These are phyloP conservation scores for Cebidichthys violaceus DNA, from an alignment of 2,113 vertebrate species.

Conservation along the genomic window DNA sequence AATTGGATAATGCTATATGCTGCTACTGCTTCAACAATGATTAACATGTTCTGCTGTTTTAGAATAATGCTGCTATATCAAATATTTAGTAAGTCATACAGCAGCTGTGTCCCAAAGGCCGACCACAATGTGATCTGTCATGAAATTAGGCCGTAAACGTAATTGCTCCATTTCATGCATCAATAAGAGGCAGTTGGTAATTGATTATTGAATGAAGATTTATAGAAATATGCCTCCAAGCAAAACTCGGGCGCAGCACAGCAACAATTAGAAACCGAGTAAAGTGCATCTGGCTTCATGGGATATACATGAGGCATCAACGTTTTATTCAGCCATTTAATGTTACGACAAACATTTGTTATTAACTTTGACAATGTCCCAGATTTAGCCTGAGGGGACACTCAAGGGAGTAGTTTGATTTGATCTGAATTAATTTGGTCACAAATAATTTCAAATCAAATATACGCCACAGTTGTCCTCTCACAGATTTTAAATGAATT, in stretches of 20 bases:
- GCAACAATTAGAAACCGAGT: conserved; percentile 30
- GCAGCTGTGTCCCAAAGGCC: conserved; percentile 58
- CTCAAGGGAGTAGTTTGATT: conserved; percentile 22
- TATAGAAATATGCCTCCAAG: conserved; percentile 51
- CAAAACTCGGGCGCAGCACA: conserved; percentile 26
- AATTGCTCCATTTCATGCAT: conserved; percentile 71
- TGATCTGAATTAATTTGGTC: conserved; percentile 44
- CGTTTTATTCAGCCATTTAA: conserved; percentile 56
- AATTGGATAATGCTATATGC: neutral
- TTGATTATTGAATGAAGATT: conserved; percentile 55
- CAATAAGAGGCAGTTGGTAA: conserved; percentile 58
- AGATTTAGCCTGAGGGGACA: conserved; percentile 39
- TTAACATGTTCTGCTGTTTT: conserved; percentile 33
- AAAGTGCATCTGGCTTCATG: conserved; percentile 23
- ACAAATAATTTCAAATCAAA: conserved; percentile 42
- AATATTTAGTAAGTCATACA: conserved; percentile 47
- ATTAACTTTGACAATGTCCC: conserved; percentile 41
- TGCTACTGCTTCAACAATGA: conserved; percentile 10
- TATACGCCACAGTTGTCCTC: neutral
- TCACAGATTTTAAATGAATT: neutral
- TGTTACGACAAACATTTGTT: conserved; percentile 41
- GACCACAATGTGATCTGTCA: conserved; percentile 49
- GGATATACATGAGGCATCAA: conserved; percentile 51
- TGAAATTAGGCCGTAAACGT: conserved; percentile 62
- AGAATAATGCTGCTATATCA: conserved; percentile 25